A percentile compares a stretch with the other conserved stretches of the same genome.
phyloP scores from a whole-genome alignment of 2,888 invertebrate genomes.

The Entomobrya multifasciata region DNA sequence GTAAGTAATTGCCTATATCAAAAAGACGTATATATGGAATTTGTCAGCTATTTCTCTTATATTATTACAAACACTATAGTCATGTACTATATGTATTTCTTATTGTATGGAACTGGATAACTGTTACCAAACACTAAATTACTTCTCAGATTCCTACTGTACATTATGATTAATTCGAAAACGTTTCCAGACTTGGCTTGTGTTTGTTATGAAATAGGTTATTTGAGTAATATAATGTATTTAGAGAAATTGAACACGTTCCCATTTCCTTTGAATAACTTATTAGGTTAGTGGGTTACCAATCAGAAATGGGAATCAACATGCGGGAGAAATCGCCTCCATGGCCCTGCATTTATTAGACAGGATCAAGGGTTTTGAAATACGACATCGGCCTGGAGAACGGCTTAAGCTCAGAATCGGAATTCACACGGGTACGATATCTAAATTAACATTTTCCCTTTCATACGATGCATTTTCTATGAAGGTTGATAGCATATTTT shows the following conservation, averaged over 20 bases:
- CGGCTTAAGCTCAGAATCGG: constrained; percentile 88
- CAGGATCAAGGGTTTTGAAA: constrained; percentile 86
- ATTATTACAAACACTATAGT: no score
- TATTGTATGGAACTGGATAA: no score
- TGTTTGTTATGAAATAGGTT: neutral
- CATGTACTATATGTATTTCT: no score
- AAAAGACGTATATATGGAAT: no score
- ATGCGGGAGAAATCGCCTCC: constrained; percentile 90
- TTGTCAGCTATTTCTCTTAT: no score
- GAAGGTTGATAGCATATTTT: no score
- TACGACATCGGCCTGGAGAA: constrained; percentile 86
- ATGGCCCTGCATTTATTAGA: constrained; percentile 88
- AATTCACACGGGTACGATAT: constrained; percentile 84
- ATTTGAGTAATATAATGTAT: no score
- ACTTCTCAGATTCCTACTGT: no score
- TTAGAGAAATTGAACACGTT: neutral
- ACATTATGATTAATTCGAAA: no score
- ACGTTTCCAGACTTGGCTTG: neutral
- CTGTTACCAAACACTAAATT: no score
- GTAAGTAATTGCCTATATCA: no score
- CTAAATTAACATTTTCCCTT: neutral
- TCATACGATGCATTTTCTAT: no score
- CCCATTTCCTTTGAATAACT: neutral
- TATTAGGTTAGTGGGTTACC: constrained; percentile 87
- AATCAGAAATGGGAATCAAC: constrained; percentile 87